phyloP scores from a whole-genome alignment of 2,113 vertebrate genomes.

The Chaetodon auriga region DNA sequence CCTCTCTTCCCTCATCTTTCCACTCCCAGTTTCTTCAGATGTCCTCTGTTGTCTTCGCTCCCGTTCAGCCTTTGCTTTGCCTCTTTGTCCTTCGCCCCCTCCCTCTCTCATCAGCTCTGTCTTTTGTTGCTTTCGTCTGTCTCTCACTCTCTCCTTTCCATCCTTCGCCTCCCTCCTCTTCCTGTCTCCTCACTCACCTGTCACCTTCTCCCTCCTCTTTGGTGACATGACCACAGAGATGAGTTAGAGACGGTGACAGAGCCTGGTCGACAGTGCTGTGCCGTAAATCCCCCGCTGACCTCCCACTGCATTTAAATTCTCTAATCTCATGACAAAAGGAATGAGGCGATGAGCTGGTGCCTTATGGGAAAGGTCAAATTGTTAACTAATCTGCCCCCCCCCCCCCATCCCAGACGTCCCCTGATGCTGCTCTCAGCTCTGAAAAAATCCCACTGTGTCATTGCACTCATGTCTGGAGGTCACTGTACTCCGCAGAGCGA shows the following conservation, averaged over 20 bases:
- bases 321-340: slow-evolving; percentile 71
- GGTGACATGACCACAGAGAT: background rate
- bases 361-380: slow-evolving; percentile 72
- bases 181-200: background rate
- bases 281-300: slow-evolving; percentile 54
- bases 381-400: slow-evolving; percentile 64
- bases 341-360: slow-evolving; percentile 51
- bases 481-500: slow-evolving; percentile 37
- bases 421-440: background rate
- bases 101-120: background rate
- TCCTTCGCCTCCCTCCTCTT: background rate
- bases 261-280: background rate
- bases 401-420: background rate
- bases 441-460: slow-evolving; percentile 49
- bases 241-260: slow-evolving; percentile 7
- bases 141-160: background rate
- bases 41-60: background rate
- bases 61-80: background rate
- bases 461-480: slow-evolving; percentile 68
- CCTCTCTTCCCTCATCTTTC: background rate
- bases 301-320: slow-evolving; percentile 63
- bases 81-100: background rate
- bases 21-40: background rate
- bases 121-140: background rate
- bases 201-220: background rate